A percentile compares a stretch with the other conserved stretches of the same genome.
phyloP scores from a whole-genome alignment of 2,888 invertebrate species.

The Octonoba sinensis region DNA sequence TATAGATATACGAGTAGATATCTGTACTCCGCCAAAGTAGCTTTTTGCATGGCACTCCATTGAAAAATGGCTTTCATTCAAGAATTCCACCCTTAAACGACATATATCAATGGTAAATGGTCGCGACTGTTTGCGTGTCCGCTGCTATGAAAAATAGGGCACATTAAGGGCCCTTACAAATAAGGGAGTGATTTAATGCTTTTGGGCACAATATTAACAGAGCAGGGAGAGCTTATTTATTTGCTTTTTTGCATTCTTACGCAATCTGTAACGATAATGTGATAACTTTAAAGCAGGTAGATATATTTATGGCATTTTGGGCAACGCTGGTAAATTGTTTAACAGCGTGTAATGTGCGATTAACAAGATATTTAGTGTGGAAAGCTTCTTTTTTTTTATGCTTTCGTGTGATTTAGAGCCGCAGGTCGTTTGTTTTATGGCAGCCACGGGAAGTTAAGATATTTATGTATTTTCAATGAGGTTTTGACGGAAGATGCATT shows the following conservation, averaged over 20 bases:
- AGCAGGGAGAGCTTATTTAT: neutral
- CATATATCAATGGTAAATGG: slow-evolving; percentile 49
- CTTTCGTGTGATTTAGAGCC: no score
- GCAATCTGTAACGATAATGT: neutral
- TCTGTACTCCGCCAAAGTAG: slow-evolving; percentile 21
- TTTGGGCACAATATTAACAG: slow-evolving; percentile 17
- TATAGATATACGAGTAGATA: slow-evolving; percentile 2
- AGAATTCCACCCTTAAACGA: slow-evolving; percentile 17
- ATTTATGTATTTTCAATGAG: no score
- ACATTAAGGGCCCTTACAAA: slow-evolving; percentile 39
- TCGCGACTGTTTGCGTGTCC: slow-evolving; percentile 16
- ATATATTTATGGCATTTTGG: slow-evolving; percentile 17
- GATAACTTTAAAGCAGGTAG: slow-evolving; percentile 2
- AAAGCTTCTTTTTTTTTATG: no score
- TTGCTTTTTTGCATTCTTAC: neutral
- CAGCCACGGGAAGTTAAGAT: no score
- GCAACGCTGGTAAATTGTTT: slow-evolving; percentile 32
- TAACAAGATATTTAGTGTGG: slow-evolving; percentile 27
- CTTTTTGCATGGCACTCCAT: slow-evolving; percentile 43
- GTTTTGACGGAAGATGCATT: no score
- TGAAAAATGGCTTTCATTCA: slow-evolving; percentile 50
- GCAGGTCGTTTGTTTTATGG: no score
- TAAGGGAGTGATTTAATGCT: slow-evolving; percentile 41
- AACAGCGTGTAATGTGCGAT: slow-evolving; percentile 41
- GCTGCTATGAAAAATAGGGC: slow-evolving; percentile 22